These are phyloP conservation scores for Parauchenoglanis punctatus DNA, from an alignment of 2,797 vertebrate genomes.

Conservation along the genomic window DNA sequence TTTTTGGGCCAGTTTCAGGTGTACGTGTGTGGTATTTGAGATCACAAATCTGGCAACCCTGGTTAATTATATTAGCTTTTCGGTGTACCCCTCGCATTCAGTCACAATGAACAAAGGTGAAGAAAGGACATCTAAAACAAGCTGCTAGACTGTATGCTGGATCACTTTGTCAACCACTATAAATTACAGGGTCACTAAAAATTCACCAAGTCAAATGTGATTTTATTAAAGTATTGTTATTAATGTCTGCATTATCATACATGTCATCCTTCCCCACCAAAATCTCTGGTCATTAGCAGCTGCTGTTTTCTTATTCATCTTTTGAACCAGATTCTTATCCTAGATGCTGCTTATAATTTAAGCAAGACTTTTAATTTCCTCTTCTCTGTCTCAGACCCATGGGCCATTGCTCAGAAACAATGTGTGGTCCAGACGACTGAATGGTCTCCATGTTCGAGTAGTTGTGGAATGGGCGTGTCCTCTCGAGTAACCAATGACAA, in stretches of 20 bases:
- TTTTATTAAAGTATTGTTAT: neutral
- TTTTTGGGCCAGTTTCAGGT: neutral
- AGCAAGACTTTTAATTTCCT: neutral
- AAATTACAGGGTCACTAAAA: neutral
- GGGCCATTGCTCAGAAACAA: slow-evolving; percentile 67
- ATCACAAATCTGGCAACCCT: neutral
- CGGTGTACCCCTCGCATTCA: neutral
- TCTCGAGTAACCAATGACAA: slow-evolving; percentile 82
- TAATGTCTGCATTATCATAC: neutral
- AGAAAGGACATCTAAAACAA: neutral
- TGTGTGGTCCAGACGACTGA: slow-evolving; percentile 80
- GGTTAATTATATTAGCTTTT: neutral
- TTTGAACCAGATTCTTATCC: neutral
- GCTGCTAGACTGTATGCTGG: neutral
- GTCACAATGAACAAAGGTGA: neutral
- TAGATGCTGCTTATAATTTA: neutral
- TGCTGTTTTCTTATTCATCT: neutral
- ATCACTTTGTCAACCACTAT: neutral
- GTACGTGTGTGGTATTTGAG: neutral
- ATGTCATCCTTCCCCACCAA: neutral
- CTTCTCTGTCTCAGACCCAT: slow-evolving; percentile 61
- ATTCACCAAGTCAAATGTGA: neutral
- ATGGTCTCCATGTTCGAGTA: slow-evolving; percentile 84
- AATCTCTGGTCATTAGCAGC: neutral
- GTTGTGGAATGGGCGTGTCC: slow-evolving; percentile 82